A percentile compares a stretch with the other conserved stretches of the same genome.
These are phyloP conservation scores for Lordiphosa clarofinis DNA, from an alignment of 1,140 invertebrate species.

Conservation along the genomic window DNA sequence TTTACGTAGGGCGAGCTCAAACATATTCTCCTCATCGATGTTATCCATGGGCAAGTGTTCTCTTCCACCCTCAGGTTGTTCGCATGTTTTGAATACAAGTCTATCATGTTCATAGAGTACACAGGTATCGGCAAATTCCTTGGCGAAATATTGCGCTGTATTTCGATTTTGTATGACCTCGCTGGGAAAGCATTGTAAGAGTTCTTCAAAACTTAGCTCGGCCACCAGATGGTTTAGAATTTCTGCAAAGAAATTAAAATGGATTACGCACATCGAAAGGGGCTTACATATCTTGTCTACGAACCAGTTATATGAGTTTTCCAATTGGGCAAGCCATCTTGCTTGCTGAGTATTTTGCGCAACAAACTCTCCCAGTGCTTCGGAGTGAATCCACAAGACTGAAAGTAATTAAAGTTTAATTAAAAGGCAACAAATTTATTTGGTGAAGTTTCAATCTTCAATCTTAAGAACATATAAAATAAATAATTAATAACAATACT, in stretches of 20 bases:
- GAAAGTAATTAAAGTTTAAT: not conserved
- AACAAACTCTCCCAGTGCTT: slow-evolving; percentile 75
- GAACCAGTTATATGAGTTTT: slow-evolving; percentile 65
- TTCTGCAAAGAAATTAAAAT: slow-evolving; percentile 30
- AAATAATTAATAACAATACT: no score
- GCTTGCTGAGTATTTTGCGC: slow-evolving; percentile 70
- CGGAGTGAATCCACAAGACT: slow-evolving; percentile 73
- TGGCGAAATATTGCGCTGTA: slow-evolving; percentile 62
- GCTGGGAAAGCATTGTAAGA: slow-evolving; percentile 74
- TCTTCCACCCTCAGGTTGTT: slow-evolving; percentile 16
- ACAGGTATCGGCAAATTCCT: slow-evolving; percentile 67
- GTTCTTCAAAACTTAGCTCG: slow-evolving; percentile 69
- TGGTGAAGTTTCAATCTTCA: no score
- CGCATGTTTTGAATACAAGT: slow-evolving; percentile 41
- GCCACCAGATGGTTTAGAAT: slow-evolving; percentile 72
- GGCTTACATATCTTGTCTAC: not conserved
- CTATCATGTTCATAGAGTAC: slow-evolving; percentile 63
- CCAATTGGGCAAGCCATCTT: slow-evolving; percentile 67
- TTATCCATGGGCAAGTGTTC: slow-evolving; percentile 74
- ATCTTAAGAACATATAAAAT: no score
- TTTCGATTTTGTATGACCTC: slow-evolving; percentile 69
- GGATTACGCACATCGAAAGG: no score
- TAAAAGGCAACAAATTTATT: not conserved
- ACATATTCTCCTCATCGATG: slow-evolving; percentile 77
- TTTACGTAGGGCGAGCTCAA: slow-evolving; percentile 69